phyloP scores from a whole-genome alignment of 2,797 vertebrate species.

The Poecilia wingei region DNA sequence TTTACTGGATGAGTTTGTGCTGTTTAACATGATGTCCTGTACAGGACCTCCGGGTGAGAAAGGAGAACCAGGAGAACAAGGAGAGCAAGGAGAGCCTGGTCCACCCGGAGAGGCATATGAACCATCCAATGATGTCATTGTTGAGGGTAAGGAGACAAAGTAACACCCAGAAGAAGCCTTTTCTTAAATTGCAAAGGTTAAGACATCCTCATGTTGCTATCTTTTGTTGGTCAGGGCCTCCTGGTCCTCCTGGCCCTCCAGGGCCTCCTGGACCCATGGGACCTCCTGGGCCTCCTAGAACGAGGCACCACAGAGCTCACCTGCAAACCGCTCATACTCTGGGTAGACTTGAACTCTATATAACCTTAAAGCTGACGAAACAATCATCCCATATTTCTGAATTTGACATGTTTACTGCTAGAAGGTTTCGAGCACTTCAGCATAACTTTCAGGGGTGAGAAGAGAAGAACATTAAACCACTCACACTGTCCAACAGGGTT shows the following conservation, averaged over 20 bases:
- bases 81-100: slow-evolving; percentile 82
- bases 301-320: slow-evolving; percentile 82
- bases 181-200: neutral
- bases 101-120: slow-evolving; percentile 86
- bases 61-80: slow-evolving; percentile 75
- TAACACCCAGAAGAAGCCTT: neutral
- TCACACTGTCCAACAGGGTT: slow-evolving; percentile 53
- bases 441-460: neutral
- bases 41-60: slow-evolving; percentile 75
- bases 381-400: neutral
- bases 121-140: slow-evolving; percentile 84
- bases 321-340: slow-evolving; percentile 73
- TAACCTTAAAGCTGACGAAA: neutral
- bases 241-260: slow-evolving; percentile 63
- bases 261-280: slow-evolving; percentile 83
- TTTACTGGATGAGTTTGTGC: neutral
- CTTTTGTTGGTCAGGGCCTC: slow-evolving; percentile 16
- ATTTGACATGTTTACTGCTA: neutral
- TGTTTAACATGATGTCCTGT: slow-evolving; percentile 10
- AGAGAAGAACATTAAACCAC: neutral
- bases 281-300: slow-evolving; percentile 80
- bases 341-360: slow-evolving; percentile 43
- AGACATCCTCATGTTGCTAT: neutral
- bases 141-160: slow-evolving; percentile 79
- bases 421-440: neutral